These are phyloP conservation scores for Zoanthus gigantus DNA, from an alignment of 92 coral and sea anemone genomes.

Conservation along the genomic window DNA sequence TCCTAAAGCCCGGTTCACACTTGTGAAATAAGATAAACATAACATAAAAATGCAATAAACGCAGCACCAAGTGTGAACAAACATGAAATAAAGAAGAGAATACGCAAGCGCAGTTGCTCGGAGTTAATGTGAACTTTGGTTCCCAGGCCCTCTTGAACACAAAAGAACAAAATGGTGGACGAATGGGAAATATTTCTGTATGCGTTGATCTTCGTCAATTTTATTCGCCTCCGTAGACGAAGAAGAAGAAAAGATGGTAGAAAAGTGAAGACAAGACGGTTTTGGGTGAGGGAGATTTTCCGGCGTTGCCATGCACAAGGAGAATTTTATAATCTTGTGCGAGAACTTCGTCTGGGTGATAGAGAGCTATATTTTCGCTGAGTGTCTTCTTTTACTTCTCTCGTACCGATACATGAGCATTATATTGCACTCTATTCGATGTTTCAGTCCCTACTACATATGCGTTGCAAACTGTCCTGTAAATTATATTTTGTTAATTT, in stretches of 20 bases:
- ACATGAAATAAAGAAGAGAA: slow-evolving; percentile 20
- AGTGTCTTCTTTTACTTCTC: slow-evolving; percentile 46
- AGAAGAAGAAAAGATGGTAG: slow-evolving; percentile 53
- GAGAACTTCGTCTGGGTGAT: slow-evolving; percentile 59
- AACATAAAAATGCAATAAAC: slow-evolving; percentile 23
- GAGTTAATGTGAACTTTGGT: slow-evolving; percentile 31
- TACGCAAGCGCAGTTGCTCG: slow-evolving; percentile 19
- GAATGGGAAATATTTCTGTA: background rate
- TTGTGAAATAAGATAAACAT: slow-evolving; percentile 24
- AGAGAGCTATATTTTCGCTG: slow-evolving; percentile 70
- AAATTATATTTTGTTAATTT: slow-evolving; percentile 22
- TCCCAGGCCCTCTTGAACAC: slow-evolving; percentile 8
- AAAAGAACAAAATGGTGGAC: background rate
- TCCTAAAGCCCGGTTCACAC: slow-evolving; percentile 2
- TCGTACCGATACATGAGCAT: slow-evolving; percentile 42
- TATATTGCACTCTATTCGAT: slow-evolving; percentile 35
- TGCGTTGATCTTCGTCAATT: background rate
- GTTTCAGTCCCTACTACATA: slow-evolving; percentile 34
- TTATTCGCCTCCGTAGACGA: slow-evolving; percentile 39
- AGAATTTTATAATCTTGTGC: slow-evolving; percentile 65
- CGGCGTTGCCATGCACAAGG: slow-evolving; percentile 51
- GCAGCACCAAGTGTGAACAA: slow-evolving; percentile 27
- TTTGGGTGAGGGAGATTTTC: slow-evolving; percentile 68
- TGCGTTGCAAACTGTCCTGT: slow-evolving; percentile 31
- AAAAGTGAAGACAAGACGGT: slow-evolving; percentile 53